phyloP scores from a whole-genome alignment of 2,113 vertebrate species.

The Triplophysa tibetana region DNA sequence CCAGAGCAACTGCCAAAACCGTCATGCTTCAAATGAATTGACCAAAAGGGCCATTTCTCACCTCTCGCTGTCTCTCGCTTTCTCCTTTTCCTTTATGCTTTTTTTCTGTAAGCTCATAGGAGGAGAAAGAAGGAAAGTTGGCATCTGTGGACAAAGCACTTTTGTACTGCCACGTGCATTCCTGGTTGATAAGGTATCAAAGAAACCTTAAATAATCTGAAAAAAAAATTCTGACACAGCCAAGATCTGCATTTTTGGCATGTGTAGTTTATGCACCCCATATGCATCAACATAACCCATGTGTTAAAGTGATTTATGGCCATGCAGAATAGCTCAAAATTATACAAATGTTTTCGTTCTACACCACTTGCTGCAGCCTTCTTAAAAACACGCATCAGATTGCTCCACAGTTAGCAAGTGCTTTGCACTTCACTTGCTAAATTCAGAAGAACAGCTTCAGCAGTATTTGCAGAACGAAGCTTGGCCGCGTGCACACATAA shows the following conservation, averaged over 20 bases:
- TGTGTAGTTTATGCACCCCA: too few relatives aligned
- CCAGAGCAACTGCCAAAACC: conserved; percentile 24
- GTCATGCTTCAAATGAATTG: conserved; percentile 15
- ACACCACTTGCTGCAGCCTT: neutral
- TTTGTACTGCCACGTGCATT: conserved; percentile 2
- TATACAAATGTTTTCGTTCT: neutral
- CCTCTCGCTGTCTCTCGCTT: neutral
- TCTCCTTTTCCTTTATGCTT: neutral
- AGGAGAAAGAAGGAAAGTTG: conserved; percentile 12
- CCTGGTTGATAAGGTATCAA: neutral
- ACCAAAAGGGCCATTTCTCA: conserved; percentile 35
- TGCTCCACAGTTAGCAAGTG: conserved; percentile 31
- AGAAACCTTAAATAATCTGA: too few relatives aligned
- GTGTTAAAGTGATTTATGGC: neutral
- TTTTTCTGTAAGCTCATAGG: neutral
- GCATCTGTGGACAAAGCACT: conserved; percentile 7
- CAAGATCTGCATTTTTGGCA: too few relatives aligned
- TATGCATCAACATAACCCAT: too few relatives aligned
- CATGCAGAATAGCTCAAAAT: neutral
- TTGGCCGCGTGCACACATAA: neutral
- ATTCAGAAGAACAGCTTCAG: neutral
- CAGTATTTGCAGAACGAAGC: conserved; percentile 4
- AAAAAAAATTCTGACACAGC: too few relatives aligned
- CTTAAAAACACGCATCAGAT: neutral
- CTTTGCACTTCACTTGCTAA: conserved; percentile 2